These are phyloP conservation scores for Sinotaia quadrata DNA, from an alignment of 2,888 invertebrate genomes.

Conservation along the genomic window DNA sequence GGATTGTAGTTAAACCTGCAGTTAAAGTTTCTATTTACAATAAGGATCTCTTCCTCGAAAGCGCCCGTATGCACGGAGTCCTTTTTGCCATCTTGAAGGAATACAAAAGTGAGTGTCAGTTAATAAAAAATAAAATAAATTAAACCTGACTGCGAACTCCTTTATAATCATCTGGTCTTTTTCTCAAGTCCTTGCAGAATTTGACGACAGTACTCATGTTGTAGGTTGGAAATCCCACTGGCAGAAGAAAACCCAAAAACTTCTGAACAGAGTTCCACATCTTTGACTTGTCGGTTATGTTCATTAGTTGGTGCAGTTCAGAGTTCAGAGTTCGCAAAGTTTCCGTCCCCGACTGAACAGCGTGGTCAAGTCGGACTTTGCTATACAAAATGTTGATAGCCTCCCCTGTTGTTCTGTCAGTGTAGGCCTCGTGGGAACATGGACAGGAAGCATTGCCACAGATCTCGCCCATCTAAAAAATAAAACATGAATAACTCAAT, in stretches of 20 bases:
- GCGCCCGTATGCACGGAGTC: too few relatives aligned
- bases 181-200: neutral
- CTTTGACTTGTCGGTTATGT: neutral
- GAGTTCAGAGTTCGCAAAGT: neutral
- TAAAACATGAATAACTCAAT: too few relatives aligned
- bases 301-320: neutral
- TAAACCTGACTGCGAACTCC: conserved; percentile 17
- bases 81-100: too few relatives aligned
- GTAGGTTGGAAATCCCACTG: conserved; percentile 11
- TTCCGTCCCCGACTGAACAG: conserved; percentile 16
- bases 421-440: conserved; percentile 6
- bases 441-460: conserved; percentile 4
- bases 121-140: too few relatives aligned
- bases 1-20: too few relatives aligned
- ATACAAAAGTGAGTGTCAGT: too few relatives aligned
- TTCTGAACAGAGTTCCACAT: conserved; percentile 11
- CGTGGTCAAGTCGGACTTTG: conserved; percentile 16
- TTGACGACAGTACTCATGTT: conserved; percentile 3
- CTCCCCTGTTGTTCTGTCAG: neutral
- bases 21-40: too few relatives aligned
- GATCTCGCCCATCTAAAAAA: too few relatives aligned
- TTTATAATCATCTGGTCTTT: neutral
- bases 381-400: conserved; percentile 2
- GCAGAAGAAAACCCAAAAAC: conserved; percentile 17
- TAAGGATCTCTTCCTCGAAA: too few relatives aligned